Conservation (phyloP, 2,888 invertebrate species). For the Erebia epiphron region DNA sequence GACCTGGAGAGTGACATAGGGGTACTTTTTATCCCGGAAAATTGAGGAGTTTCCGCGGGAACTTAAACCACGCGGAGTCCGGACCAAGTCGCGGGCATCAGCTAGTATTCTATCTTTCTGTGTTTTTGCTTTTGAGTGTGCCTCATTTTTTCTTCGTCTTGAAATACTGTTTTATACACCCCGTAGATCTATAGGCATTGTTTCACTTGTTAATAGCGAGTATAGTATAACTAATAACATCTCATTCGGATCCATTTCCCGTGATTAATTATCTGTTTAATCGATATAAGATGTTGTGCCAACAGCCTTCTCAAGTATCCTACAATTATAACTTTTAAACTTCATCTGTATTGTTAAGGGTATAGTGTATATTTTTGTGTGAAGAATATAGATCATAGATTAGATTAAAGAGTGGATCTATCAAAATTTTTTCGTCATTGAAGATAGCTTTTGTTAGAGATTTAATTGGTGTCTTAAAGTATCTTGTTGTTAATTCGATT, state of each 20-base stretch:
- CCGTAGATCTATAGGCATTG: constrained; percentile 54
- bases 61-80: no score
- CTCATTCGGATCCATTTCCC: constrained; percentile 82
- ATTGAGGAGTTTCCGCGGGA: no score
- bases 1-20: no score
- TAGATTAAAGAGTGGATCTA: constrained; percentile 81
- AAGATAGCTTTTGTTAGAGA: constrained; percentile 79
- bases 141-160: no score
- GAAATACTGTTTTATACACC: constrained; percentile 16
- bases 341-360: constrained; percentile 38
- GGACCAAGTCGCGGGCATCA: no score
- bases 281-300: constrained; percentile 83
- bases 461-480: constrained; percentile 82
- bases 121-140: no score
- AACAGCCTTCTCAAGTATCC: constrained; percentile 75
- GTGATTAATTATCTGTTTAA: constrained; percentile 84
- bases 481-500: constrained; percentile 79
- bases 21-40: no score
- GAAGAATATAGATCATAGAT: constrained; percentile 61
- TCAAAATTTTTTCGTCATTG: constrained; percentile 78
- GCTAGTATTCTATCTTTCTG: no score
- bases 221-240: constrained; percentile 82
- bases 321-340: constrained; percentile 38
- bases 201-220: constrained; percentile 82
- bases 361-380: constrained; percentile 47